Base-by-base conservation (phyloP, 2,888 invertebrate genomes). In the Sinelater perroti region DNA sequence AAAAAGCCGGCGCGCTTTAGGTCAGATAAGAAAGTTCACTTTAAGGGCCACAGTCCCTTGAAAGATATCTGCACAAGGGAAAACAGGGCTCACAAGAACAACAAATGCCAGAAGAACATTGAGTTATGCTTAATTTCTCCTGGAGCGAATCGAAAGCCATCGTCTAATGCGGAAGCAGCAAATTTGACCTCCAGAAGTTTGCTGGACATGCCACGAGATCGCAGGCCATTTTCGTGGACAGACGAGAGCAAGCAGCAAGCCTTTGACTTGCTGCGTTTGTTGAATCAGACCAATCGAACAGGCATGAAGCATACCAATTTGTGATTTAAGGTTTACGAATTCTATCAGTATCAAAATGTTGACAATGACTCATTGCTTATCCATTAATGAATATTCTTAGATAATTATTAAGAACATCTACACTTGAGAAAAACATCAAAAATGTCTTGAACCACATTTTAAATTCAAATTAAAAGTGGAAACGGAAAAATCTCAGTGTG, bases 1-100 rank as follows among this genome's bases (percentile, higher is more conserved):
- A 57, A 67, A 8, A 76, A 73, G 64, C 77, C 77, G 1, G 49
- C 65, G 10, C 63, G 61, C 28, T 78, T 80, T 60, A 60, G 71
- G 47, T 77, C 77, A 3, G 78, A 79, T 61, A 69, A 74, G 47
- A 69, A 72, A 38, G 73, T 78, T 2, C 67, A 71, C 30, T 77
- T 78, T 54, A 77, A 77, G 65, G 72, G 72, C 0, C 75, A 76
- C 57, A 76, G 76, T 58, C 77, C 77, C 7, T 56, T 77, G 10
- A 77, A 75, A 63, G 74, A 75, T 7, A 66, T 73, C 36, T 56
- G 24, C 13, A 40, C 14, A 14, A 42, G 28, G 16, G 33, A 30
- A n/a, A 14, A 7, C 21, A 28, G 20, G 2, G 5, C 7, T 0
- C 16, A 42, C n/a, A 44, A 44, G 28, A 36, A 31, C 8, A 30